Percentiles rank a stretch among this genome's conserved stretches.
Evolutionary conservation across 2,888 invertebrate species (phyloP).

Genomic region (Lymantria dispar): DNA sequence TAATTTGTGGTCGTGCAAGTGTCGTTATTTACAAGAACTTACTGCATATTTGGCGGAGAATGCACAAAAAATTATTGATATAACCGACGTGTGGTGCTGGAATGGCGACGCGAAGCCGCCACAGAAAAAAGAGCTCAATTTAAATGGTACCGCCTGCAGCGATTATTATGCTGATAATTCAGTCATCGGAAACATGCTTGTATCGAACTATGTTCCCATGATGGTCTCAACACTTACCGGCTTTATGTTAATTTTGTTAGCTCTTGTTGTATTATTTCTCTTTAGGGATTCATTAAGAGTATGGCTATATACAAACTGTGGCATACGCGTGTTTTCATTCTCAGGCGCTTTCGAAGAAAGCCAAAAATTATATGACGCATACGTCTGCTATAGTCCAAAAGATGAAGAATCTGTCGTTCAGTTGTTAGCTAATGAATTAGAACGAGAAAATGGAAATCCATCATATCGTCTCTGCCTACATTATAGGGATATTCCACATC

Average conservation of each 20-base stretch:
- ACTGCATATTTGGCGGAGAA: conserved; percentile 92
- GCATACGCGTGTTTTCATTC: conserved; percentile 90
- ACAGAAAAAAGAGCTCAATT: conserved; percentile 90
- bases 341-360: conserved; percentile 88
- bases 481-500: conserved; percentile 91
- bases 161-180: conserved; percentile 93
- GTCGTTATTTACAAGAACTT: conserved; percentile 92
- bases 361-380: conserved; percentile 95
- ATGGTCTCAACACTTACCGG: conserved; percentile 90
- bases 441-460: conserved; percentile 86
- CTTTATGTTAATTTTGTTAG: conserved; percentile 88
- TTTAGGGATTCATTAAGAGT: conserved; percentile 93
- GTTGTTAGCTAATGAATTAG: conserved; percentile 91
- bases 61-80: conserved; percentile 89
- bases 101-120: conserved; percentile 88
- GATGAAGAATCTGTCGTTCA: conserved; percentile 95
- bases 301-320: conserved; percentile 94
- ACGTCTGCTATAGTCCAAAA: conserved; percentile 95
- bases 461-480: conserved; percentile 93
- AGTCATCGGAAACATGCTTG: conserved; percentile 91
- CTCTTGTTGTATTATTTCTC: conserved; percentile 90
- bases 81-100: conserved; percentile 91
- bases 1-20: conserved; percentile 95
- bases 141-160: conserved; percentile 93
- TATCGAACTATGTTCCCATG: conserved; percentile 92